Evolutionary conservation across 1,140 invertebrate species (phyloP).

Genomic region (Frieseomelitta varia): DNA sequence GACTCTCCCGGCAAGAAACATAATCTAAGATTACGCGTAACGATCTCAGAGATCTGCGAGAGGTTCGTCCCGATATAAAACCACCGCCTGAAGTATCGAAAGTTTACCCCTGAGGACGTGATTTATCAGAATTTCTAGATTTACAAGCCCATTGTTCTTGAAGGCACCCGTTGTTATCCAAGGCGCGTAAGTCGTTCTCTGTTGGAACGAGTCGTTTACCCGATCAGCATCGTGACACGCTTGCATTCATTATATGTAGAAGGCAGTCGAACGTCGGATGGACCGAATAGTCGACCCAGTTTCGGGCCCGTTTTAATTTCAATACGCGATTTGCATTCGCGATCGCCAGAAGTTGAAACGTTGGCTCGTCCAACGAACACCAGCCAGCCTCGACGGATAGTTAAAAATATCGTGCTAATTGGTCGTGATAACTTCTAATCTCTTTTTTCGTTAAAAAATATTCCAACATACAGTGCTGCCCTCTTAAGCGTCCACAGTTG

Average conservation of each 20-base stretch:
- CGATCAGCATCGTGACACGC: background rate
- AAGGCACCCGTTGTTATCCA: constrained; percentile 1
- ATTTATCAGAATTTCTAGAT: background rate
- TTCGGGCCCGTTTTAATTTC: constrained; percentile 10
- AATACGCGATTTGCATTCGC: constrained; percentile 24
- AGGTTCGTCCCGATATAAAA: background rate
- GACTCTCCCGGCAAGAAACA: background rate
- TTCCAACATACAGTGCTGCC: too few species aligned
- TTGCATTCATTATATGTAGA: constrained; percentile 12
- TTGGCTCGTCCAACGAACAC: background rate
- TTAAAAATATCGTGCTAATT: too few species aligned
- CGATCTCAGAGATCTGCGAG: too few species aligned
- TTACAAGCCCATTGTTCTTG: background rate
- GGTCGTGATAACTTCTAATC: too few species aligned
- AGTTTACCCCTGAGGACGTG: background rate
- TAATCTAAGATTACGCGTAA: constrained; percentile 10
- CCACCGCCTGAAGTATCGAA: background rate
- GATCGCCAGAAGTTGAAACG: background rate
- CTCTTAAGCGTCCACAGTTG: too few species aligned
- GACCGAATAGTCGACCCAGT: constrained; percentile 19
- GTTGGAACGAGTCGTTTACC: background rate
- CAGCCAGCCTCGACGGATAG: background rate
- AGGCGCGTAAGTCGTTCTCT: background rate
- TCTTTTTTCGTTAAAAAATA: too few species aligned
- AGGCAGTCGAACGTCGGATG: constrained; percentile 6